A percentile compares a stretch with the other conserved stretches of the same genome.
These are phyloP conservation scores for Cheilinus undulatus DNA, from an alignment of 2,113 vertebrate species.

Conservation along the genomic window DNA sequence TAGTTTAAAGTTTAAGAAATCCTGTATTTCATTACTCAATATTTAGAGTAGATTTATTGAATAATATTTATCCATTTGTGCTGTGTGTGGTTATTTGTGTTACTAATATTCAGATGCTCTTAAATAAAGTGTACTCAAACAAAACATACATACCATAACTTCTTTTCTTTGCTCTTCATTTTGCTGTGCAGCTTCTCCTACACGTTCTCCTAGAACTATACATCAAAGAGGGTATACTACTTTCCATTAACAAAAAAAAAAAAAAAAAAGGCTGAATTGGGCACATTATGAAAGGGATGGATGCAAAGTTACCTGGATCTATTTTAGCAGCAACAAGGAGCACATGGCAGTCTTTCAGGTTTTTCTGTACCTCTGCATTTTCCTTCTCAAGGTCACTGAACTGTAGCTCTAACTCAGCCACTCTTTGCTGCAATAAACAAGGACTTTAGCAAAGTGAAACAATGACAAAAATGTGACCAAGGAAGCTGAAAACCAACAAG, in stretches of 20 bases:
- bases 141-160: slow-evolving; percentile 69
- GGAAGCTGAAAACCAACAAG: neutral
- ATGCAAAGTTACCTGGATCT: slow-evolving; percentile 67
- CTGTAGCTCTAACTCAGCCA: slow-evolving; percentile 70
- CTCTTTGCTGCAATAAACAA: slow-evolving; percentile 69
- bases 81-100: neutral
- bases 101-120: too few relatives aligned
- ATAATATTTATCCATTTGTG: neutral
- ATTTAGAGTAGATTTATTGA: neutral
- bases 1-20: neutral
- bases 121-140: too few relatives aligned
- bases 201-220: slow-evolving; percentile 78
- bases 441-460: neutral
- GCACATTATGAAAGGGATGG: neutral
- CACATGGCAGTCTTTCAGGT: slow-evolving; percentile 76
- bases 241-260: neutral
- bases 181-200: slow-evolving; percentile 64
- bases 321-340: slow-evolving; percentile 71
- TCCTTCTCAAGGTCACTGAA: slow-evolving; percentile 72
- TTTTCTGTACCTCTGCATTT: slow-evolving; percentile 71
- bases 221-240: neutral
- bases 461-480: neutral
- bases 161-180: slow-evolving; percentile 74
- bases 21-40: too few relatives aligned
- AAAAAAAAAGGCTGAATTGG: neutral